Conservation (phyloP, 2,113 vertebrate genomes). For the Etheostoma spectabile region DNA sequence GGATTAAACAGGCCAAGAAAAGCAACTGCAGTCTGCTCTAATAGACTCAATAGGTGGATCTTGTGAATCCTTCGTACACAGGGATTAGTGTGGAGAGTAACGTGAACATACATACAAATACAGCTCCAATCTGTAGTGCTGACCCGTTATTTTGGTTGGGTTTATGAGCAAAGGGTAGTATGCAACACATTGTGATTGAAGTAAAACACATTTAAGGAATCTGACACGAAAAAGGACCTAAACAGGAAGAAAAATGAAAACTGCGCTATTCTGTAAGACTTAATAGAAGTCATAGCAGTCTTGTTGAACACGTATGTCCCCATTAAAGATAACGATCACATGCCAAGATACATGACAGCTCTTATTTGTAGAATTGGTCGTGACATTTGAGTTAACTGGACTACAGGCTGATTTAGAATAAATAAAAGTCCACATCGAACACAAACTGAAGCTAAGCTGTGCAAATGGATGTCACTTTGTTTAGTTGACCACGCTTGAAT, state of each 20-base stretch:
- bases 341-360: not conserved
- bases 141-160: not conserved
- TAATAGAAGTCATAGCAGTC: not conserved
- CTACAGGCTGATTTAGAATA: not conserved
- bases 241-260: slow-evolving; percentile 13
- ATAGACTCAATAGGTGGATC: too few relatives aligned
- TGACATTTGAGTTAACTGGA: not conserved
- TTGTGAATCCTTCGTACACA: not conserved
- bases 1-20: not conserved
- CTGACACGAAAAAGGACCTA: not conserved
- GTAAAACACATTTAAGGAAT: slow-evolving; percentile 9
- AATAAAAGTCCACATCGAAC: not conserved
- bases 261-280: not conserved
- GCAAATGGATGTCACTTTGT: not conserved
- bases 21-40: not conserved
- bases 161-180: slow-evolving; percentile 9
- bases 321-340: not conserved
- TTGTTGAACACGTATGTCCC: slow-evolving; percentile 5
- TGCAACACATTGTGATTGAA: slow-evolving; percentile 2
- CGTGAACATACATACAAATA: not conserved
- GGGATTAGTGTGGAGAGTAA: not conserved
- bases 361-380: not conserved
- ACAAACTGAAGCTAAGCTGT: not conserved
- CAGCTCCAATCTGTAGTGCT: not conserved
- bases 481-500: slow-evolving; percentile 9